Percentiles rank a stretch among this genome's conserved stretches.
phyloP scores from a whole-genome alignment of 2,888 invertebrate genomes.

The Melipona bicolor region DNA sequence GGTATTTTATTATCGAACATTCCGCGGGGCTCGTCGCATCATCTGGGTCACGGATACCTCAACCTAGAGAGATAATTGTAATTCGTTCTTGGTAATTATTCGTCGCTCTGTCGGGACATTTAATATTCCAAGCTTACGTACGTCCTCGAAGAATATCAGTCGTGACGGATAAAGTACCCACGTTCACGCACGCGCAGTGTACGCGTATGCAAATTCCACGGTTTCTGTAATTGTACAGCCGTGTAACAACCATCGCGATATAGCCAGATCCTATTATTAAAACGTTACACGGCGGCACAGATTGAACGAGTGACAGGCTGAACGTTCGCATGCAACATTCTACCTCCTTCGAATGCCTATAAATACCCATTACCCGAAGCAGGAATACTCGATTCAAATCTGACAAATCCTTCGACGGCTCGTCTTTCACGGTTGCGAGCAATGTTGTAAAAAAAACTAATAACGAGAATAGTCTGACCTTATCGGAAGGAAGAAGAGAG shows the following conservation, averaged over 20 bases:
- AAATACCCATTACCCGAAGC: too few relatives aligned
- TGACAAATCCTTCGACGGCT: neutral
- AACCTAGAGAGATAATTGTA: neutral
- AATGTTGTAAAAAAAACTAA: neutral
- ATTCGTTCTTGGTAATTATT: neutral
- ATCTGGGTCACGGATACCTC: neutral
- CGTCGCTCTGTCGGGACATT: neutral
- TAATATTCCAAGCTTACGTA: neutral
- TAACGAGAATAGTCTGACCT: neutral
- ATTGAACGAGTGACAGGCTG: neutral
- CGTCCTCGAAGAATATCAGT: neutral
- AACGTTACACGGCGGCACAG: neutral
- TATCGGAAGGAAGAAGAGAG: neutral
- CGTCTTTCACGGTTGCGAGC: neutral
- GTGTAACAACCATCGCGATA: neutral
- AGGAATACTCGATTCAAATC: neutral
- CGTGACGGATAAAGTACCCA: neutral
- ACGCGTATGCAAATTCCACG: conserved; percentile 15
- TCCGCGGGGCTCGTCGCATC: neutral
- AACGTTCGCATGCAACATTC: neutral
- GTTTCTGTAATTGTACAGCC: conserved; percentile 13
- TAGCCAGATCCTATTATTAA: conserved; percentile 1
- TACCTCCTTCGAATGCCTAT: too few relatives aligned
- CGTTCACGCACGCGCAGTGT: neutral
- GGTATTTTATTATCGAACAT: conserved; percentile 1